These are phyloP conservation scores for Acanthococcus lagerstroemiae DNA, from an alignment of 2,888 invertebrate species.

Conservation along the genomic window DNA sequence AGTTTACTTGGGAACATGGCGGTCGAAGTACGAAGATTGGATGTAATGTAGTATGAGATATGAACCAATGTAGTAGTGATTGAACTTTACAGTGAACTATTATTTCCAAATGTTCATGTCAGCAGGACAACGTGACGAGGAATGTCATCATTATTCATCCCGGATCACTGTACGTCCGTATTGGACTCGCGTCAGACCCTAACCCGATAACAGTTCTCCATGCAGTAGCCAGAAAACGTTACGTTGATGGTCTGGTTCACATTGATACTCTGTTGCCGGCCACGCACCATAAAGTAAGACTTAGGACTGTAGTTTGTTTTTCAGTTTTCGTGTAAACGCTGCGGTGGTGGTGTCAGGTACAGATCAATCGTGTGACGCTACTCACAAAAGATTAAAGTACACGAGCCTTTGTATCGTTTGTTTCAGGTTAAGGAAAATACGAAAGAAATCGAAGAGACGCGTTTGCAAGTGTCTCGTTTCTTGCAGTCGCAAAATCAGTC, in stretches of 20 bases:
- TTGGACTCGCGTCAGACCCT: constrained; percentile 83
- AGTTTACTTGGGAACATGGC: too few species aligned
- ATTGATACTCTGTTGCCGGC: constrained; percentile 57
- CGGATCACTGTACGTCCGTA: constrained; percentile 76
- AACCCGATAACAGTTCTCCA: constrained; percentile 76
- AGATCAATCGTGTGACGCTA: too few species aligned
- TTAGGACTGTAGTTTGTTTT: too few species aligned
- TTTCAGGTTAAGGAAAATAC: constrained; percentile 50
- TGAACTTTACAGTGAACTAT: too few species aligned
- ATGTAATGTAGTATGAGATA: too few species aligned
- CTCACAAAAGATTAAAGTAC: too few species aligned
- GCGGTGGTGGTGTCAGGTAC: not conserved
- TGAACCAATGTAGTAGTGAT: too few species aligned
- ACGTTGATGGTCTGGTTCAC: constrained; percentile 46
- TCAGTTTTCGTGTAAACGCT: not conserved
- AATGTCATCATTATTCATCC: constrained; percentile 84
- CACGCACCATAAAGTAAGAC: constrained; percentile 39
- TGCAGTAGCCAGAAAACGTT: constrained; percentile 64
- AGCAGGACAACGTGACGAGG: constrained; percentile 48
- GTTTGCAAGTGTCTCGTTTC: constrained; percentile 71
- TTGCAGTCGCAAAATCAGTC: constrained; percentile 78
- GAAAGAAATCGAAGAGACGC: constrained; percentile 72
- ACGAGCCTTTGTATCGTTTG: too few species aligned
- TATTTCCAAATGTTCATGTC: too few species aligned
- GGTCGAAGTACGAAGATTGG: too few species aligned